These are phyloP conservation scores for Gymnodraco acuticeps DNA, from an alignment of 2,797 vertebrate genomes.

Conservation along the genomic window DNA sequence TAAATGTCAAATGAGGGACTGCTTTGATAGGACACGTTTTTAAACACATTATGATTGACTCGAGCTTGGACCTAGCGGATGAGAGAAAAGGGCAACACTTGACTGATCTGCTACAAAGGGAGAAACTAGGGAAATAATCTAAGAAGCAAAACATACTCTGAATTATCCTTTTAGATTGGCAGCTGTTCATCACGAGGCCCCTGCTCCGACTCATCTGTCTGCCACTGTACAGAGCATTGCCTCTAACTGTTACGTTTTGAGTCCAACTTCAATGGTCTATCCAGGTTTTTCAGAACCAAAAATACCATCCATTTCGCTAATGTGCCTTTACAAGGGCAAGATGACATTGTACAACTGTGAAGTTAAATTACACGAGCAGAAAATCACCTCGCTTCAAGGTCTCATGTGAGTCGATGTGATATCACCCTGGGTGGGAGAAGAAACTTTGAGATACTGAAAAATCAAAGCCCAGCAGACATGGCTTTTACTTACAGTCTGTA, in stretches of 20 bases:
- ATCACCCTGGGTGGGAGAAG: background rate
- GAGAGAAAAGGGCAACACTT: constrained; percentile 19
- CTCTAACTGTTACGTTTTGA: constrained; percentile 42
- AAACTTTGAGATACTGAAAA: background rate
- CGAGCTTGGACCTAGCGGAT: constrained; percentile 9
- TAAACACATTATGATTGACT: constrained; percentile 25
- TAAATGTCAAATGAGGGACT: constrained; percentile 14
- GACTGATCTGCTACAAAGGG: background rate
- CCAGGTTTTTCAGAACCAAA: constrained; percentile 30
- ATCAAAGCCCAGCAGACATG: constrained; percentile 13
- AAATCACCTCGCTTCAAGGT: constrained; percentile 28
- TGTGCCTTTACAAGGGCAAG: constrained; percentile 55
- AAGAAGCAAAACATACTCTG: background rate
- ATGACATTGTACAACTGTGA: constrained; percentile 43
- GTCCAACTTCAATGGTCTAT: constrained; percentile 48
- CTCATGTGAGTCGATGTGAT: constrained; percentile 6
- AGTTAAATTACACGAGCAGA: constrained; percentile 42
- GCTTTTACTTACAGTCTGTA: constrained; percentile 35
- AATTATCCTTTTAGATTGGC: constrained; percentile 20
- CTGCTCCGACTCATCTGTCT: constrained; percentile 37
- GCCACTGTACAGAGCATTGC: constrained; percentile 40
- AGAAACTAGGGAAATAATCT: constrained; percentile 26
- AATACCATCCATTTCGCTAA: constrained; percentile 57
- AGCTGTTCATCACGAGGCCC: constrained; percentile 31
- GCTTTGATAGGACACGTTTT: constrained; percentile 10